phyloP scores from a whole-genome alignment of 2,888 invertebrate genomes.

The Rhodophaea formosa region DNA sequence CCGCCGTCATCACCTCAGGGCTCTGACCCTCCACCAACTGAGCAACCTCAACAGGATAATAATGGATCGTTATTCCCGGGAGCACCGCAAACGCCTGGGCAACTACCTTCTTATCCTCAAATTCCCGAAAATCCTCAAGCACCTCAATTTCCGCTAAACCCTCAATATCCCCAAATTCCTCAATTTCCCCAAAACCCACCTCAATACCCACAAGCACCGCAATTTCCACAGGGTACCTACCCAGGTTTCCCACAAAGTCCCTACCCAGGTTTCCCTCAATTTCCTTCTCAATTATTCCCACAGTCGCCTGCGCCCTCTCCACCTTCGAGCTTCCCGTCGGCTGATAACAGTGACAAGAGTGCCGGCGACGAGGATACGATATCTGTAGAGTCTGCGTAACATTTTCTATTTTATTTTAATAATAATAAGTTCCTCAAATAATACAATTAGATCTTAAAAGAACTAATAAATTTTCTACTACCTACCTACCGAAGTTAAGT shows the following conservation, averaged over 20 bases:
- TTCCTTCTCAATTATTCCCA: conserved; percentile 10
- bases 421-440: conserved; percentile 13
- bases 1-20: conserved; percentile 29
- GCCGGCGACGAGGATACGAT: conserved; percentile 70
- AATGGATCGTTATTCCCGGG: conserved; percentile 21
- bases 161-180: conserved; percentile 21
- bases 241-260: conserved; percentile 34
- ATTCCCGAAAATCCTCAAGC: conserved; percentile 28
- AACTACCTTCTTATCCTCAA: conserved; percentile 36
- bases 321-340: conserved; percentile 50
- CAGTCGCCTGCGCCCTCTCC: conserved; percentile 41
- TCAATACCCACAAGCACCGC: not conserved
- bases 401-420: conserved; percentile 17
- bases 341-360: conserved; percentile 46
- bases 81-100: conserved; percentile 22
- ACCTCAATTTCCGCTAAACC: not conserved
- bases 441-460: not conserved
- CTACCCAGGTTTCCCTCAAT: conserved; percentile 27
- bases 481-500: not conserved
- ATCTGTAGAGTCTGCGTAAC: conserved; percentile 69
- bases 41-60: conserved; percentile 4
- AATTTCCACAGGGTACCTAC: not conserved
- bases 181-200: not conserved
- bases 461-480: not conserved
- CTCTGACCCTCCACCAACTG: conserved; percentile 16